Evolutionary conservation across 1,140 invertebrate genomes (phyloP).

Genomic region (Contarinia nasturtii): DNA sequence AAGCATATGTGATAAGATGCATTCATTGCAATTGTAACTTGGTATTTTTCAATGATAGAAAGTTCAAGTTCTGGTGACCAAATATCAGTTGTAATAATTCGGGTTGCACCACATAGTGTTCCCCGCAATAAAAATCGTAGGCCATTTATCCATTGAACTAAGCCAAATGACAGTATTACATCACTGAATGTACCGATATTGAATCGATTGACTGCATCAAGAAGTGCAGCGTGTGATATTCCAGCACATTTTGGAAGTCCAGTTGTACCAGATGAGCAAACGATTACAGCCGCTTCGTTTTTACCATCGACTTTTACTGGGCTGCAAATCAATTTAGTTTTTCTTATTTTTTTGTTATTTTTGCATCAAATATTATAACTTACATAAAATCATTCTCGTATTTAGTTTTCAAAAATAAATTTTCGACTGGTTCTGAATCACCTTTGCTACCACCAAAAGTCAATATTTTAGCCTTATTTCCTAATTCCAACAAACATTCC

Average conservation of each 20-base stretch:
- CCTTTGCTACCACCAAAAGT: constrained; percentile 11
- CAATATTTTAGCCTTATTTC: constrained; percentile 13
- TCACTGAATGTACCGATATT: background rate
- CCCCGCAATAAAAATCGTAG: background rate
- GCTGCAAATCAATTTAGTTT: constrained; percentile 8
- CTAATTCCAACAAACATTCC: constrained; percentile 10
- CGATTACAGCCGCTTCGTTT: constrained; percentile 20
- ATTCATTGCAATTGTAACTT: background rate
- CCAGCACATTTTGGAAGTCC: constrained; percentile 47
- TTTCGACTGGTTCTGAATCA: constrained; percentile 14
- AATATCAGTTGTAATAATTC: background rate
- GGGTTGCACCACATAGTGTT: background rate
- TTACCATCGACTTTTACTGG: constrained; percentile 10
- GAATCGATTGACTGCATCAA: background rate
- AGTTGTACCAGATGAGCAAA: constrained; percentile 51
- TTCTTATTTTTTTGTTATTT: background rate
- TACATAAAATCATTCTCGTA: constrained; percentile 15
- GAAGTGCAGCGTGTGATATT: background rate
- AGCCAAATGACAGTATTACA: background rate
- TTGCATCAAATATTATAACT: constrained; percentile 2
- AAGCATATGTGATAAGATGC: background rate
- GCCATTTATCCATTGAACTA: background rate
- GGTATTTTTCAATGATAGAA: background rate
- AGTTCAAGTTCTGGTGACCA: background rate
- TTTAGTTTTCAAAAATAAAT: constrained; percentile 16